Conservation (phyloP, 2,113 vertebrate species). For the Gasterosteus aculeatus region DNA sequence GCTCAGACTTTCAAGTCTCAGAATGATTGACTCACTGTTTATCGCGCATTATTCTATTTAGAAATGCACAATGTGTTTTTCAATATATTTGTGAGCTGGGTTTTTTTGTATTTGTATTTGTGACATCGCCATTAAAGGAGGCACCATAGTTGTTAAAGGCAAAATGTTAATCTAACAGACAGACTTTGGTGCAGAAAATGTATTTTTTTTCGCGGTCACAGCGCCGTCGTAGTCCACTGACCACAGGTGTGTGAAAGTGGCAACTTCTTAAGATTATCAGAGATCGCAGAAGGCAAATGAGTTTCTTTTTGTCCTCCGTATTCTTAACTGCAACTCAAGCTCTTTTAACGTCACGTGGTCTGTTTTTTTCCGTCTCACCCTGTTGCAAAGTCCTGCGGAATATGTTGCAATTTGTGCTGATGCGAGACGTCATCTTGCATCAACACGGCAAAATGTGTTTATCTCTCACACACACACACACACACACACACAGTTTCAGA, state of each 20-base stretch:
- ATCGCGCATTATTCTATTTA: too few relatives aligned
- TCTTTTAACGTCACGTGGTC: neutral
- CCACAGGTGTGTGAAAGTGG: conserved; percentile 21
- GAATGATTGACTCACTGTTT: neutral
- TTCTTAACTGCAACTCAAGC: neutral
- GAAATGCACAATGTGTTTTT: neutral
- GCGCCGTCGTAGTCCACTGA: neutral
- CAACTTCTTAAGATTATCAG: too few relatives aligned
- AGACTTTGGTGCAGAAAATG: neutral
- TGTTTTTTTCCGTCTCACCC: neutral
- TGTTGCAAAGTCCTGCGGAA: conserved; percentile 16
- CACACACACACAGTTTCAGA: neutral
- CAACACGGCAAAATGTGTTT: conserved; percentile 6
- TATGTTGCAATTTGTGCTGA: conserved; percentile 41
- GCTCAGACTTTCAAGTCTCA: too few relatives aligned
- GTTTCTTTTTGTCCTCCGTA: neutral
- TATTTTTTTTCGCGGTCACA: neutral
- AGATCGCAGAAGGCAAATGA: too few relatives aligned
- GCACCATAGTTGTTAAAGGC: neutral
- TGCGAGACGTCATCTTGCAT: conserved; percentile 42
- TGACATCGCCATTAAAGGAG: neutral
- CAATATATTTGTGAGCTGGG: neutral
- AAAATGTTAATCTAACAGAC: too few relatives aligned
- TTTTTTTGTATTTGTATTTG: neutral
- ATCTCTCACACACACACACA: conserved; percentile 12